These are phyloP conservation scores for Andrena camellia DNA, from an alignment of 2,888 invertebrate species.

Conservation along the genomic window DNA sequence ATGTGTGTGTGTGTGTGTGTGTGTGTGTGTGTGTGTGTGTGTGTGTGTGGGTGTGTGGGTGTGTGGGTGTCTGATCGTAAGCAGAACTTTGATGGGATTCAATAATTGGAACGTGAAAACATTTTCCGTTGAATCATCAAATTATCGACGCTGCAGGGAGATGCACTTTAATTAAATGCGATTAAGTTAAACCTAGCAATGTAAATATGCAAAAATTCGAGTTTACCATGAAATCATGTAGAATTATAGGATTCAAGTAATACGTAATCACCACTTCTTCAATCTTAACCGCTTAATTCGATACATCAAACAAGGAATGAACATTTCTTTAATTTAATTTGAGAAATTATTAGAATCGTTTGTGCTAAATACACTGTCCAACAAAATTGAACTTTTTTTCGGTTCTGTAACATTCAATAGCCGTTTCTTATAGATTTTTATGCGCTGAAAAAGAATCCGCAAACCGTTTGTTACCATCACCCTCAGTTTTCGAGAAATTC, in stretches of 20 bases:
- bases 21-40: too few species aligned
- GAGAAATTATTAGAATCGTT: neutral
- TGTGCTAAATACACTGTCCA: neutral
- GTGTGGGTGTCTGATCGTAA: conserved; percentile 12
- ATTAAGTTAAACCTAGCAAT: conserved; percentile 47
- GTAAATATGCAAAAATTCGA: conserved; percentile 30
- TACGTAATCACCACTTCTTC: neutral
- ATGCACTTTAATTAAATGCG: conserved; percentile 51
- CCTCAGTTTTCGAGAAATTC: too few species aligned
- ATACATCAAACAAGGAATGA: neutral
- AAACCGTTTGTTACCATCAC: too few species aligned
- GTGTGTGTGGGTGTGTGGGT: too few species aligned
- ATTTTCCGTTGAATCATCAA: conserved; percentile 56
- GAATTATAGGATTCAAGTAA: conserved; percentile 20
- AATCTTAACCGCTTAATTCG: neutral
- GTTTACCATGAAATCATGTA: conserved; percentile 1
- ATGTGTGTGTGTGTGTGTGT: conserved; percentile 1
- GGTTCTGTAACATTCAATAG: too few species aligned
- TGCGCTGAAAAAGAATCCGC: too few species aligned
- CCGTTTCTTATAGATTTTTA: too few species aligned
- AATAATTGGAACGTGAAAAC: conserved; percentile 64
- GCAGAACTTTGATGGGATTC: conserved; percentile 50
- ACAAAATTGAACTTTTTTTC: too few species aligned
- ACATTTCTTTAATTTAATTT: neutral
- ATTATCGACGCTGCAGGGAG: conserved; percentile 42